Base-by-base conservation (phyloP, 2,797 vertebrate genomes). In the Nyctalus aviator region DNA sequence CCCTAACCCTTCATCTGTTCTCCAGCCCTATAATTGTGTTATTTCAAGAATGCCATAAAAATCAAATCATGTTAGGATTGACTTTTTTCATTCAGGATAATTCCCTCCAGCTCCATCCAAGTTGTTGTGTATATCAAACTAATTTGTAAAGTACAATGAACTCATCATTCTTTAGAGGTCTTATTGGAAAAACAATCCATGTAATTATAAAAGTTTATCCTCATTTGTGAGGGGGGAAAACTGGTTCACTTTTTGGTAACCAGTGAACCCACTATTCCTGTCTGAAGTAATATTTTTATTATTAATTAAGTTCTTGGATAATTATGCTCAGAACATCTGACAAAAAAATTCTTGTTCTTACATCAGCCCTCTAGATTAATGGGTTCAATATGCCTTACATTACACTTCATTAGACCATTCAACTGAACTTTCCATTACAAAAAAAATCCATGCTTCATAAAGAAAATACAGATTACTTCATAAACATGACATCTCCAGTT, bases 371-470 rank as follows among this genome's bases (percentile, higher is more conserved):
- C 68, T 93, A 94, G 76, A 96, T 86, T 94, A 97, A 93, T 71
- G 82, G 37, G 32, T 78, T 78, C 46, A 77, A 69, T 68, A 66
- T 11, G 25, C 72, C 90, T 79, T 91, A 96, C 30, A 83, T 44
- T 87, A 85, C 17, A 57, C 35, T 95, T 97, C 88, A 94, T 93
- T 81, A 95, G 55, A 96, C 6, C n/a, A 90, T 84, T 92, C 88
- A 95, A 88, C 53, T 94, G 53, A 97, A 95, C 20, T 85, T 95
- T 55, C 72, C 89, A 82, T 91, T 95, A 91, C 57, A 73, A 95
- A 97, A 97, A 50, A 50, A 97, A 96, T 90, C 85, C 91, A 30
- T 95, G 48, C 71, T 90, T 96, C 91, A 37, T 79, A 91, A 96
- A 37, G 37, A 96, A 79, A 82, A 73, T 71, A 97, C 27, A 93